phyloP scores from a whole-genome alignment of 2,797 vertebrate species.

The Danio albolineatus region DNA sequence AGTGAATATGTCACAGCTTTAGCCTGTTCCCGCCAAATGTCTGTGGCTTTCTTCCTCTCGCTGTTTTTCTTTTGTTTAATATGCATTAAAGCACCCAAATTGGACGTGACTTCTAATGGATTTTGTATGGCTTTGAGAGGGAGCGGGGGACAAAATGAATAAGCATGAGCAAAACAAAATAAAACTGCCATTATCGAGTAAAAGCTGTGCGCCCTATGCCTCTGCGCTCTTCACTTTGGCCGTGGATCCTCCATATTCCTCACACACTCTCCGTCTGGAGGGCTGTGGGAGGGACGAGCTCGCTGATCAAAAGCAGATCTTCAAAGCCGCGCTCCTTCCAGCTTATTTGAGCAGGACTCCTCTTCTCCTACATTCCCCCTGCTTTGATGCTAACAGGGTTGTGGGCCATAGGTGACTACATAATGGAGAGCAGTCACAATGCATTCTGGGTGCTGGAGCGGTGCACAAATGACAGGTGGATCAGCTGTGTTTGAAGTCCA shows the following conservation, averaged over 20 bases:
- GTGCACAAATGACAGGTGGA: slow-evolving; percentile 38
- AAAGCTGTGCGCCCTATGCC: slow-evolving; percentile 35
- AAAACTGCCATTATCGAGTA: slow-evolving; percentile 53
- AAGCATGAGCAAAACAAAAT: slow-evolving; percentile 53
- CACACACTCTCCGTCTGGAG: slow-evolving; percentile 61
- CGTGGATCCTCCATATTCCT: slow-evolving; percentile 37
- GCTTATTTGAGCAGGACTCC: slow-evolving; percentile 69
- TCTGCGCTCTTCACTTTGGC: slow-evolving; percentile 40
- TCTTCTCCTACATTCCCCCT: slow-evolving; percentile 42
- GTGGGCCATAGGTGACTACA: slow-evolving; percentile 73
- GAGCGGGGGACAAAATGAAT: slow-evolving; percentile 44
- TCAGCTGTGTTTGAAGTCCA: slow-evolving; percentile 47
- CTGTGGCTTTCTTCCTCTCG: background rate
- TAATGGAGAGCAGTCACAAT: slow-evolving; percentile 70
- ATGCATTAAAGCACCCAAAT: slow-evolving; percentile 26
- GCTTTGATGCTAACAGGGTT: slow-evolving; percentile 72
- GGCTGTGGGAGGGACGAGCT: slow-evolving; percentile 65
- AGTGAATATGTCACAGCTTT: background rate
- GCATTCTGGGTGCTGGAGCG: slow-evolving; percentile 45
- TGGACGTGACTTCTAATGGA: slow-evolving; percentile 18
- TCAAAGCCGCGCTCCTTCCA: slow-evolving; percentile 75
- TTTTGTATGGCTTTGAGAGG: slow-evolving; percentile 31
- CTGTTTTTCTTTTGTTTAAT: slow-evolving; percentile 10
- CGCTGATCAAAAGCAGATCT: slow-evolving; percentile 80
- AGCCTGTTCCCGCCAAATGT: background rate